Evolutionary conservation across 2,888 invertebrate species (phyloP), one percentile per base, ranked within the genome.

Genomic region (Himalopsyche tibetana): DNA sequence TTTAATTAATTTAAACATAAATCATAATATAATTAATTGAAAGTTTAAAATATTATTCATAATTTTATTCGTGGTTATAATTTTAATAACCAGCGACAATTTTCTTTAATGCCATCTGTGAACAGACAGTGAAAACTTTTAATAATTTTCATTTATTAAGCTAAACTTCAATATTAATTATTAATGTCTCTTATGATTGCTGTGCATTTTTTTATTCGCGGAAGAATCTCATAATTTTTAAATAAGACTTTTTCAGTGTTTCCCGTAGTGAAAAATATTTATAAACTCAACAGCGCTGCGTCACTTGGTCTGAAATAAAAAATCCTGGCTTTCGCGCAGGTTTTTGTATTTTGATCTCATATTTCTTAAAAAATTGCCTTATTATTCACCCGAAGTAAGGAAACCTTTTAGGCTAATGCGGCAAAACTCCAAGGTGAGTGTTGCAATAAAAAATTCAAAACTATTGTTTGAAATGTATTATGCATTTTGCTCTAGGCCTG

Each of bases 361-460:
- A 63, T 63, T 63, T 63, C 63, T 63, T 63, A 63, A 63, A 51
- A 63, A 63, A 63, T 63, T 63, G 63, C 63, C 63, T 63, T 63
- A 63, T 63, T 63, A 63, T 63, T 63, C 63, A 63, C 63, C 63
- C 19, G 63, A 63, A 63, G 63, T 6, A 63, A 63, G 63, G 56
- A 63, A 63, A 63, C 63, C 63, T 63, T 63, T 63, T 63, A 63
- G 63, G 63, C 63, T 63, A 63, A 63, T 63, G 63, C 63, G 63
- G 63, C 63, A n/a, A 63, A 63, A 63, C 63, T 63, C 63, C 63
- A 28, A 63, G 63, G 63, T 63, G 63, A 28, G 63, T 63, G 63
- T 63, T 63, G 63, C 63, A 81, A 81, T 81, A 45, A 81, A 81
- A 81, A 81, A 81, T 81, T 81, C 81, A 81, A 51, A 81, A 28